phyloP scores from a whole-genome alignment of 1,140 invertebrate genomes.

The Neotoxoptera formosana region DNA sequence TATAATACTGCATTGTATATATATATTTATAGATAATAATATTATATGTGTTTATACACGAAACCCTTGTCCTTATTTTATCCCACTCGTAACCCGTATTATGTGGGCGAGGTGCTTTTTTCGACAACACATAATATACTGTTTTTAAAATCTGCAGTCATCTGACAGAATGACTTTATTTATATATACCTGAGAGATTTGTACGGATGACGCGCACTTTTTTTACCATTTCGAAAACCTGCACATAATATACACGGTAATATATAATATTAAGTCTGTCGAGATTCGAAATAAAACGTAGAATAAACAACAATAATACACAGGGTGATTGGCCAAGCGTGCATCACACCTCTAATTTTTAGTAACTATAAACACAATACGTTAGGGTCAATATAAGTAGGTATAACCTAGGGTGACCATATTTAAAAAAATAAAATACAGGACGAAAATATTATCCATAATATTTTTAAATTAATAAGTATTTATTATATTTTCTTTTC shows the following conservation, averaged over 20 bases:
- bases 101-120: background rate
- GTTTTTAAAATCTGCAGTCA: background rate
- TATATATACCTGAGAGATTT: constrained; percentile 5
- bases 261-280: background rate
- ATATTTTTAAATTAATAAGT: too few relatives aligned
- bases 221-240: background rate
- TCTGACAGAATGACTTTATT: constrained; percentile 6
- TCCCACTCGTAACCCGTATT: background rate
- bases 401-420: too few relatives aligned
- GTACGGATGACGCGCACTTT: background rate
- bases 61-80: constrained; percentile 35
- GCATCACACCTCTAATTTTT: background rate
- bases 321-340: background rate
- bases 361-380: too few relatives aligned
- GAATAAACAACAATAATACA: background rate
- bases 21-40: background rate
- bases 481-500: too few relatives aligned
- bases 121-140: background rate
- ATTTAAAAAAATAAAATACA: too few relatives aligned
- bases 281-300: background rate
- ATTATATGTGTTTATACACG: constrained; percentile 10
- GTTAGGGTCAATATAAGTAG: too few relatives aligned
- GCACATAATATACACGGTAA: background rate
- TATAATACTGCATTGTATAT: too few relatives aligned
- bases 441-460: too few relatives aligned